phyloP scores from a whole-genome alignment of 2,888 invertebrate species.

The Vanessa cardui region DNA sequence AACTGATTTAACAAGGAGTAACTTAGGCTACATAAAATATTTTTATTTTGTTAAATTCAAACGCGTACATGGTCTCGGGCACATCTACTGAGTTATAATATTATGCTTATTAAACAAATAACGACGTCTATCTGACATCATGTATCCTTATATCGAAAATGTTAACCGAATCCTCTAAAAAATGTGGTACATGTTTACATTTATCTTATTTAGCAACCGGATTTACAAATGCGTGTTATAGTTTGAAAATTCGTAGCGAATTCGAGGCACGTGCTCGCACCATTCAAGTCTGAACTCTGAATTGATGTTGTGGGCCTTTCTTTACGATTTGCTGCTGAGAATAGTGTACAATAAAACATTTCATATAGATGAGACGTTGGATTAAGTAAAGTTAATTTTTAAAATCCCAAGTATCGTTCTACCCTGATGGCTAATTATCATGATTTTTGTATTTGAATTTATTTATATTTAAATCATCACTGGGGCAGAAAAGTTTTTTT shows the following conservation, averaged over 20 bases:
- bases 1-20: no score
- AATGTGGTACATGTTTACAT: not conserved
- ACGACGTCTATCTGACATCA: not conserved
- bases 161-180: not conserved
- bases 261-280: constrained; percentile 24
- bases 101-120: no score
- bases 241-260: constrained; percentile 11
- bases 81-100: no score
- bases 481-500: no score
- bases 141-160: not conserved
- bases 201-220: not conserved
- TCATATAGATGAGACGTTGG: not conserved
- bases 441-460: no score
- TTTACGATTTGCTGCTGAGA: constrained; percentile 16
- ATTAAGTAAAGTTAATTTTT: no score
- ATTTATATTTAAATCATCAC: no score
- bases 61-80: no score
- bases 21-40: no score
- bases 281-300: constrained; percentile 27
- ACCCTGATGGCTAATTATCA: no score
- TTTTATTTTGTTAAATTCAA: no score
- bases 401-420: no score
- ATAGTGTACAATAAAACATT: constrained; percentile 15
- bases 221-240: not conserved
- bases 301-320: constrained; percentile 18